These are phyloP conservation scores for Triplophysa bombifrons DNA, from an alignment of 2,797 vertebrate genomes.

Conservation along the genomic window DNA sequence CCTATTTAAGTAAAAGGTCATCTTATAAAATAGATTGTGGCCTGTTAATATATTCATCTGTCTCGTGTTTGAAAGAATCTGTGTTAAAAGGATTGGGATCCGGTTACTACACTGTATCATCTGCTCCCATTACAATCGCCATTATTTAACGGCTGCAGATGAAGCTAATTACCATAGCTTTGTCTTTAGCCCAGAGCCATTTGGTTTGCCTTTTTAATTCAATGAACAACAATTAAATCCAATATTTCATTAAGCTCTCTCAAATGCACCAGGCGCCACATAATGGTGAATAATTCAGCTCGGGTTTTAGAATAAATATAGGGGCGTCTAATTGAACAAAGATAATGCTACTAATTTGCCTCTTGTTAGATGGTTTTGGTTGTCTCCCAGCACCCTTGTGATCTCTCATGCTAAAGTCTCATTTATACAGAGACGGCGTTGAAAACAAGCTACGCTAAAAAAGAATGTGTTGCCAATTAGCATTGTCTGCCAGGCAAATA, in stretches of 20 bases:
- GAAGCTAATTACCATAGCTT: slow-evolving; percentile 59
- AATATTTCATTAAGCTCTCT: slow-evolving; percentile 65
- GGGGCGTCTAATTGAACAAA: slow-evolving; percentile 72
- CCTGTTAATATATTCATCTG: slow-evolving; percentile 30
- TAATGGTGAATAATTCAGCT: slow-evolving; percentile 76
- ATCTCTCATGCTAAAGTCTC: slow-evolving; percentile 77
- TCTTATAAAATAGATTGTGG: slow-evolving; percentile 11
- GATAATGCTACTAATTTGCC: slow-evolving; percentile 77
- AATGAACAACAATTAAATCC: slow-evolving; percentile 63
- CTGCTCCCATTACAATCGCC: slow-evolving; percentile 40
- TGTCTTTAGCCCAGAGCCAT: slow-evolving; percentile 60
- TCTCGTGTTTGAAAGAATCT: background rate
- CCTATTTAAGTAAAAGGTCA: background rate
- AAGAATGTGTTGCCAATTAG: slow-evolving; percentile 82
- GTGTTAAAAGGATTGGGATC: slow-evolving; percentile 36
- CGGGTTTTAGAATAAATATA: slow-evolving; percentile 76
- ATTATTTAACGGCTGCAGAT: slow-evolving; percentile 49
- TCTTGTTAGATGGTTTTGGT: slow-evolving; percentile 75
- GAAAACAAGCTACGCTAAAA: slow-evolving; percentile 64
- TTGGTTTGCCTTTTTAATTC: slow-evolving; percentile 58
- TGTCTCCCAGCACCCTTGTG: slow-evolving; percentile 72
- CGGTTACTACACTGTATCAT: slow-evolving; percentile 12
- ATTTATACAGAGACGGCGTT: slow-evolving; percentile 69
- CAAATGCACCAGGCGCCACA: slow-evolving; percentile 58
- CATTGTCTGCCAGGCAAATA: slow-evolving; percentile 63